Percentiles rank a stretch among this genome's conserved stretches.
phyloP scores from a whole-genome alignment of 2,888 invertebrate species.

The Clusia tigrina region DNA sequence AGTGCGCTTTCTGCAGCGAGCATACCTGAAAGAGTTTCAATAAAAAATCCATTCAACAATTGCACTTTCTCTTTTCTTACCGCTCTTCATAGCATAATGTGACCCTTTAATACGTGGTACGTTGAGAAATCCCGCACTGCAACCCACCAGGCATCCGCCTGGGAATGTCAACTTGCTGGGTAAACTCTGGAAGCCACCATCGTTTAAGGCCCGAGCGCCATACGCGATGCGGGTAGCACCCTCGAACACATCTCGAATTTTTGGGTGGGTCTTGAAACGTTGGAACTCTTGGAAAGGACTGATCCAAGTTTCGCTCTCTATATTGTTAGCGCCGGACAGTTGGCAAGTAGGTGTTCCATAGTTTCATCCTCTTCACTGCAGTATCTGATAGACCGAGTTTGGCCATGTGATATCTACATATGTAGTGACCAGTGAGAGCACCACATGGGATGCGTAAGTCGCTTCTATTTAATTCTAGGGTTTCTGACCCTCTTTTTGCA shows the following conservation, averaged over 20 bases:
- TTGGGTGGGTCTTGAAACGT: conserved; percentile 92
- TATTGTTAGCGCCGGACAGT: too few relatives aligned
- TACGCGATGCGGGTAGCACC: conserved; percentile 87
- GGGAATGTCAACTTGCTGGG: conserved; percentile 89
- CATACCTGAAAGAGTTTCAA: conserved; percentile 80
- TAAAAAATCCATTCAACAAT: too few relatives aligned
- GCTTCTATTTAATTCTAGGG: too few relatives aligned
- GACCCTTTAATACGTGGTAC: conserved; percentile 97
- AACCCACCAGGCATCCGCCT: conserved; percentile 92
- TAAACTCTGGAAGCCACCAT: conserved; percentile 93
- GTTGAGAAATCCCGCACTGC: conserved; percentile 96
- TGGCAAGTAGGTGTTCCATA: too few relatives aligned
- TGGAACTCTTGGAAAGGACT: conserved; percentile 97
- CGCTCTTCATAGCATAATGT: conserved; percentile 98
- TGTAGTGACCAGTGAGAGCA: too few relatives aligned
- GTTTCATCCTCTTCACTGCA: too few relatives aligned
- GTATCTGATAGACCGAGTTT: too few relatives aligned
- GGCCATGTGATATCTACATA: too few relatives aligned
- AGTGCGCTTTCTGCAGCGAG: conserved; percentile 93
- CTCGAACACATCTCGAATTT: conserved; percentile 80
- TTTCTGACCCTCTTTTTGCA: too few relatives aligned
- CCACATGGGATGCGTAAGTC: too few relatives aligned
- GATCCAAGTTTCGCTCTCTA: too few relatives aligned
- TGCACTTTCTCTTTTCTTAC: conserved; percentile 35
- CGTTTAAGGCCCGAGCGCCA: conserved; percentile 95